Base-by-base conservation (phyloP, 2,797 vertebrate species). In the Pygocentrus nattereri region DNA sequence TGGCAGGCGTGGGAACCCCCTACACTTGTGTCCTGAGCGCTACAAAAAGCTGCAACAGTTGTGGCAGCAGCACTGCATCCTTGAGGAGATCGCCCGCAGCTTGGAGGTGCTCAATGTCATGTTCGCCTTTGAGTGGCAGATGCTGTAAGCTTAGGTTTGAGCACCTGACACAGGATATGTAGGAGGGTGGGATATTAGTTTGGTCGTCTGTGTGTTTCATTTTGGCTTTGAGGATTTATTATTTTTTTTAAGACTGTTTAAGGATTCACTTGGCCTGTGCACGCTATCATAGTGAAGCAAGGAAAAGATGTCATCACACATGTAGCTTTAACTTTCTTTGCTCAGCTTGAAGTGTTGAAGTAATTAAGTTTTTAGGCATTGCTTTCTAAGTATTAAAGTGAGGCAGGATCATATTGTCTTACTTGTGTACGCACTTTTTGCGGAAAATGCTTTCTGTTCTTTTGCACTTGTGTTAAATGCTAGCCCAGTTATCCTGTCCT, bases 21-120 rank as follows among this genome's bases (percentile, higher is more conserved):
- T 99, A 86, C 97, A 97, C 85, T 94, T 99, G 41, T 98, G 96
- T 88, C 95, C 87, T 0, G 97, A 99, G 85, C 95, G 97, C 62
- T 99, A 99, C 92, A 95, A 92, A 90, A 99, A 99, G 89, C 95
- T 99, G 78, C 95, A 98, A 89, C 94, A 97, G 87, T 92, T 99
- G 27, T 99, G 98, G 98, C 96, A 96, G 88, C 97, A 99, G 49
- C 98, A 99, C 90, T 98, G 97, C 92, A 96, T 99, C 88, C 94
- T 98, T 90, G 98, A 99, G 88, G 97, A 99, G 90, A 99, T 99
- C 25, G 97, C 97, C 77, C 97, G 97, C 76, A 98, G 95, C 91
- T 95, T 98, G 84, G 98, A 99, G 93, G 95, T 96, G 0, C 97
- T 96, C 90, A 98, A 96, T 77, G 93, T 97, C 85, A 91, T 98